Evolutionary conservation across 2,797 vertebrate genomes (phyloP), one percentile per base, ranked within the genome.

Genomic region (Dermochelys coriacea): DNA sequence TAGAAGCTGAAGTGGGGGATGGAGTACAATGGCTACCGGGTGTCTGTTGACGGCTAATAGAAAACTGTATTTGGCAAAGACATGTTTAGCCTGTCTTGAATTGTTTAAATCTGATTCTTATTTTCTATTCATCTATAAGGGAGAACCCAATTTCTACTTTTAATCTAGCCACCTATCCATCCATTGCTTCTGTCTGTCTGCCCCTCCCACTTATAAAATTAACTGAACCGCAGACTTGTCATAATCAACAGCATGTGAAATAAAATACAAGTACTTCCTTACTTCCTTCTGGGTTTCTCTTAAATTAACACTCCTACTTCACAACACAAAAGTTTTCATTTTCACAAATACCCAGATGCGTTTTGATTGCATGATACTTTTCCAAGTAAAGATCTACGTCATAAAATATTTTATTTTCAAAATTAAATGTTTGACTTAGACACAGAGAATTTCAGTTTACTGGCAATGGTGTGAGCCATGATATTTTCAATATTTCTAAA

Each of bases 231-330:
- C 34, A 85, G 71, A 95, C 84, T 21, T 81, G 27, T 85, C 88
- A 84, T 91, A 95, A 89, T 94, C 68, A 87, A 52, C 37, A 95
- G 88, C 91, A 86, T 92, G 86, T 84, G 91, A 96, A 94, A 94
- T 74, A 77, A 93, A 94, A 93, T 93, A 94, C 61, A 77, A 96
- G 86, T 52, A 29, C 77, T 85, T 93, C 80, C 41, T 90, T 89
- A 80, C 45, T 80, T 93, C 78, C 92, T 97, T 96, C 93, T 97
- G 86, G 96, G 96, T 97, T 97, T 97, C 61, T 52, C 97, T 96
- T 93, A 95, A 96, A 91, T 95, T 92, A 94, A 82, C 87, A 50
- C 6, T 75, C 23, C 74, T 75, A 27, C 49, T 94, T 92, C 47
- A 50, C 74, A 85, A 37, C 34, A 81, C 81, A 3, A 97, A 96